Evolutionary conservation across 64 coral and sea anemone genomes (phyloP).

Genomic region (Montipora efflorescens): DNA sequence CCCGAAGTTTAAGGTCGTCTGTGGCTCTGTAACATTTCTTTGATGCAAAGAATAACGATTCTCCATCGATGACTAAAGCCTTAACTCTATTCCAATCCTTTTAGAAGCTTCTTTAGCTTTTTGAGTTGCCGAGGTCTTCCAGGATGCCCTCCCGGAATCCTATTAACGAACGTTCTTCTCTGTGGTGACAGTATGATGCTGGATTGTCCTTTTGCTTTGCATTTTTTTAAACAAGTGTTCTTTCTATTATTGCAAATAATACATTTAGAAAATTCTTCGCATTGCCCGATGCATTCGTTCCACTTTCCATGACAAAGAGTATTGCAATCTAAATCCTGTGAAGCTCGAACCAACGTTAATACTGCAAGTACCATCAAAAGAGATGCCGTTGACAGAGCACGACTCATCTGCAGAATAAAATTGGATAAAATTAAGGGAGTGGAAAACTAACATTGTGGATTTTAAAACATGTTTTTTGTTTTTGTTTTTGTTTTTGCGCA

Average conservation of each 20-base stretch:
- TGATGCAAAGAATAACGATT: not conserved
- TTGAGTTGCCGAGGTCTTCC: not conserved
- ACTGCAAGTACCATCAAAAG: not conserved
- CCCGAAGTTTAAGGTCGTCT: too few species aligned
- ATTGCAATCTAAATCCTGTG: not conserved
- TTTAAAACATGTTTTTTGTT: too few species aligned
- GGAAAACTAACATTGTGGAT: too few species aligned
- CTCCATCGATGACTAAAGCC: not conserved
- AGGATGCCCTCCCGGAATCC: not conserved
- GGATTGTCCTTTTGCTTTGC: too few species aligned
- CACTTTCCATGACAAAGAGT: not conserved
- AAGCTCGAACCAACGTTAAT: not conserved
- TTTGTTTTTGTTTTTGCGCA: too few species aligned
- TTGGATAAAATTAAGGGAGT: too few species aligned
- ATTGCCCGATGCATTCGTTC: not conserved
- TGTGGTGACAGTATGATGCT: not conserved
- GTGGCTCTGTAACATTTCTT: too few species aligned
- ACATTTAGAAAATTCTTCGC: not conserved
- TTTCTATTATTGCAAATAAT: not conserved
- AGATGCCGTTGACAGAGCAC: too few species aligned
- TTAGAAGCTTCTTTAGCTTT: not conserved
- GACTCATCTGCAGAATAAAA: too few species aligned
- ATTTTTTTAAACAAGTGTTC: not conserved
- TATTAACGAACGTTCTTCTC: not conserved
- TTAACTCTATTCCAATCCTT: not conserved